Evolutionary conservation across 1,140 invertebrate genomes (phyloP).

Genomic region (Physella acuta): DNA sequence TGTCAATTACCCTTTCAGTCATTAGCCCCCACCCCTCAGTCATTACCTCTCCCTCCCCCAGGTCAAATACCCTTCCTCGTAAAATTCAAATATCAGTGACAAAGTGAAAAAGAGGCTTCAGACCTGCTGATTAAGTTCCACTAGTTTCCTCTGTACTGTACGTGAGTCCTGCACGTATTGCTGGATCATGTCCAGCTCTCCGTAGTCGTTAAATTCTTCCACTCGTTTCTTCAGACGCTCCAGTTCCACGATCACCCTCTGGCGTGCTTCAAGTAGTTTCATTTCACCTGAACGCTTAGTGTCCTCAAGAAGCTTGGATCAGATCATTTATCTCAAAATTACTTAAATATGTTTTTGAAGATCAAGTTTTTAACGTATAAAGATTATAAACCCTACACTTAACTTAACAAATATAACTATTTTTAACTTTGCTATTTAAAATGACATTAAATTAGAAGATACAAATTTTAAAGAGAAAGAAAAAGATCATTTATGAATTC

Average conservation of each 20-base stretch:
- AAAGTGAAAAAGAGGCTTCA: too few relatives aligned
- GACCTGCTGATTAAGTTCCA: constrained; percentile 70
- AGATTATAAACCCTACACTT: background rate
- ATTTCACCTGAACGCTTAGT: constrained; percentile 82
- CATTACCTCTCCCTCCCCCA: too few relatives aligned
- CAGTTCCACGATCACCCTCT: constrained; percentile 71
- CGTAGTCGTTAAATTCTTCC: constrained; percentile 63
- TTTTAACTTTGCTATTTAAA: background rate
- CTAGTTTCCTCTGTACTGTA: constrained; percentile 74
- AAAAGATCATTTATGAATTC: too few relatives aligned
- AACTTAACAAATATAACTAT: background rate
- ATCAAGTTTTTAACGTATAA: background rate
- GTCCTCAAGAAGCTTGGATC: constrained; percentile 71
- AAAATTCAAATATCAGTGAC: too few relatives aligned
- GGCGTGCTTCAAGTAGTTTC: constrained; percentile 69
- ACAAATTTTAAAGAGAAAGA: too few relatives aligned
- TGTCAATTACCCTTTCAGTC: too few relatives aligned
- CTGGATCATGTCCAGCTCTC: constrained; percentile 62
- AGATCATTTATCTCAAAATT: constrained; percentile 59
- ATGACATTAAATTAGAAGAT: too few relatives aligned
- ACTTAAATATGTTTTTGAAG: background rate
- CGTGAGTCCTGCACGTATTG: constrained; percentile 68
- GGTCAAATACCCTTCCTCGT: too few relatives aligned
- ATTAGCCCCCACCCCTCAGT: too few relatives aligned
- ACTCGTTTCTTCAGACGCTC: constrained; percentile 72